phyloP scores from a whole-genome alignment of 92 coral and sea anemone species.

The Virgularia gustaviana region DNA sequence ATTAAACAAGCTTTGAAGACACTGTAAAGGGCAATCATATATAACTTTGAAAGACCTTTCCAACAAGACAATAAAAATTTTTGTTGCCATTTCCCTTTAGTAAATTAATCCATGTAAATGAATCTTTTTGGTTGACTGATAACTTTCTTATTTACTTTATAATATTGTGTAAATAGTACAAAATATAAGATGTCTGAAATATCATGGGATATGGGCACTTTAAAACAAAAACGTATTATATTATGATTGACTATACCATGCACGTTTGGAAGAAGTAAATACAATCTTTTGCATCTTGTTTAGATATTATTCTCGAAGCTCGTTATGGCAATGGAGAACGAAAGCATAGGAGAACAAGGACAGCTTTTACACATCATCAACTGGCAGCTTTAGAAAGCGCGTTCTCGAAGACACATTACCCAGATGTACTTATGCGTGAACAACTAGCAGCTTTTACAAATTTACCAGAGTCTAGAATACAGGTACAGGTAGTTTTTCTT shows the following conservation, averaged over 20 bases:
- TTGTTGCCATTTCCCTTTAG: no score
- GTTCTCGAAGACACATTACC: conserved; percentile 94
- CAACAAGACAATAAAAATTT: no score
- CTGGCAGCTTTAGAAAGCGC: conserved; percentile 83
- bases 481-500: no score
- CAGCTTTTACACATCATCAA: conserved; percentile 93
- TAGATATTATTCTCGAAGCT: conserved; percentile 92
- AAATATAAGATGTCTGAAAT: no score
- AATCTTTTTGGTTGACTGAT: no score
- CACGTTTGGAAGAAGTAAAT: not conserved
- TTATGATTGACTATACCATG: not conserved
- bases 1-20: no score
- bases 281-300: not conserved
- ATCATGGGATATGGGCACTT: no score
- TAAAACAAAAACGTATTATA: not conserved
- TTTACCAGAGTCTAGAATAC: conserved; percentile 91
- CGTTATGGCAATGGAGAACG: conserved; percentile 76
- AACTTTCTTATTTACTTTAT: no score
- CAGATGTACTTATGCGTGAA: conserved; percentile 96
- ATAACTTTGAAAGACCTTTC: no score
- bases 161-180: no score
- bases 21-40: no score
- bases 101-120: no score
- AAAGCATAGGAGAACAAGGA: conserved; percentile 86
- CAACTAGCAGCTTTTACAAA: conserved; percentile 86